Percentiles rank a stretch among this genome's conserved stretches.
phyloP scores from a whole-genome alignment of 2,888 invertebrate genomes.

The Melangyna quadrimaculata region DNA sequence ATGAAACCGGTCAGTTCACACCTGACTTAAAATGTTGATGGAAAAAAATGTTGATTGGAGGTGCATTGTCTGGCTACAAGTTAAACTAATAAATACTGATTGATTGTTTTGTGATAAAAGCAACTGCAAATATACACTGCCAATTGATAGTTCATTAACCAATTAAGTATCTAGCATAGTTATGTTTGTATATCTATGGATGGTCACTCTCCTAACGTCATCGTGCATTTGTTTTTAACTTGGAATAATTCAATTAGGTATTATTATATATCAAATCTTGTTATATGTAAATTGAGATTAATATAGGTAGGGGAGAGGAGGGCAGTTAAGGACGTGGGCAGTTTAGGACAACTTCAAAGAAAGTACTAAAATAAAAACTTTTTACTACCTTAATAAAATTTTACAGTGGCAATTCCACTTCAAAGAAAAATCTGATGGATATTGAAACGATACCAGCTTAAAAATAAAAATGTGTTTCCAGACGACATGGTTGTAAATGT shows the following conservation, averaged over 20 bases:
- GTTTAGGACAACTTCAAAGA: too few species aligned
- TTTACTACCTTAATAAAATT: too few species aligned
- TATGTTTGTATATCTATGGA: too few species aligned
- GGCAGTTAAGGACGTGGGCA: too few species aligned
- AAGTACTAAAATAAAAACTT: too few species aligned
- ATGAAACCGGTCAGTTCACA: constrained; percentile 31
- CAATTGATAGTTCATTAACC: constrained; percentile 13
- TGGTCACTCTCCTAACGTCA: not conserved
- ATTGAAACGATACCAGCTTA: too few species aligned
- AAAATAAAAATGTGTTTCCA: too few species aligned
- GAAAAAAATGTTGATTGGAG: constrained; percentile 1
- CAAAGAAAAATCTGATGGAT: too few species aligned
- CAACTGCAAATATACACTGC: not conserved
- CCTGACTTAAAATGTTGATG: constrained; percentile 16
- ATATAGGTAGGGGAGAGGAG: too few species aligned
- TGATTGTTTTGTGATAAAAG: constrained; percentile 1
- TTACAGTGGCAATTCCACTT: too few species aligned
- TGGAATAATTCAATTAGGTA: not conserved
- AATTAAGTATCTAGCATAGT: not conserved
- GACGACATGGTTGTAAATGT: too few species aligned
- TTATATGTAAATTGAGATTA: not conserved
- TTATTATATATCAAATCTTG: not conserved
- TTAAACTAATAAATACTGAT: constrained; percentile 6
- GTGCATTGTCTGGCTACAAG: not conserved
- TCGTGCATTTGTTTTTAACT: not conserved